Conservation (phyloP, 2,797 vertebrate genomes). For the Rhynchotus rufescens region DNA sequence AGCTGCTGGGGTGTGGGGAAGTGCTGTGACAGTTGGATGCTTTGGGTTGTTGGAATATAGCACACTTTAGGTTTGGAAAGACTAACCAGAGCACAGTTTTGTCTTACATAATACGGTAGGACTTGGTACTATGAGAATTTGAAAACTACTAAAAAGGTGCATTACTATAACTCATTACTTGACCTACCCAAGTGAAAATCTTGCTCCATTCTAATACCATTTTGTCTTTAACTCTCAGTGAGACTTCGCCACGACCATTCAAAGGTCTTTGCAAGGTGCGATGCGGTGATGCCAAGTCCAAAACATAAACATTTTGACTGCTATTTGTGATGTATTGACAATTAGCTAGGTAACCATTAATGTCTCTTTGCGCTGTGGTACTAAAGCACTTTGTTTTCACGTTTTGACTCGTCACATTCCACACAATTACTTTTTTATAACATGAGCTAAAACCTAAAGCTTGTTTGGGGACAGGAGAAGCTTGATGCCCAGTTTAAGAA, state of each 20-base stretch:
- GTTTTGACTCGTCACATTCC: conserved; percentile 63
- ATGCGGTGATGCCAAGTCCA: not conserved
- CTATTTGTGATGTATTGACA: not conserved
- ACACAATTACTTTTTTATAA: conserved; percentile 55
- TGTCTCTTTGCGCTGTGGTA: conserved; percentile 24
- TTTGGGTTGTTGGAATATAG: not conserved
- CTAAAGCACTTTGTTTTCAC: conserved; percentile 67
- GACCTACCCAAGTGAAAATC: not conserved
- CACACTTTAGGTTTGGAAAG: not conserved
- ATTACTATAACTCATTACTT: not conserved
- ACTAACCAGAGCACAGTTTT: conserved; percentile 11
- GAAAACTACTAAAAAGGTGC: not conserved
- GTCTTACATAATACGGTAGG: not conserved
- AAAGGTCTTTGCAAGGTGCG: not conserved
- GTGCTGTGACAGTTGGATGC: not conserved
- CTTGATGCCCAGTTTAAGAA: conserved; percentile 9
- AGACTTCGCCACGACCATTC: not conserved
- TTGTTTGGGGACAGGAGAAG: not conserved
- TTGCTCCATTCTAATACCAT: not conserved
- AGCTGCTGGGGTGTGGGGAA: not conserved
- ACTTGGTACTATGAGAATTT: not conserved
- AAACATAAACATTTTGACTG: not conserved
- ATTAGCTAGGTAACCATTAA: conserved; percentile 12
- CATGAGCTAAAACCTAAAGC: conserved; percentile 14
- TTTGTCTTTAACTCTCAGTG: not conserved